Conservation (phyloP, 2,888 invertebrate species). For the Oscheius sp. region DNA sequence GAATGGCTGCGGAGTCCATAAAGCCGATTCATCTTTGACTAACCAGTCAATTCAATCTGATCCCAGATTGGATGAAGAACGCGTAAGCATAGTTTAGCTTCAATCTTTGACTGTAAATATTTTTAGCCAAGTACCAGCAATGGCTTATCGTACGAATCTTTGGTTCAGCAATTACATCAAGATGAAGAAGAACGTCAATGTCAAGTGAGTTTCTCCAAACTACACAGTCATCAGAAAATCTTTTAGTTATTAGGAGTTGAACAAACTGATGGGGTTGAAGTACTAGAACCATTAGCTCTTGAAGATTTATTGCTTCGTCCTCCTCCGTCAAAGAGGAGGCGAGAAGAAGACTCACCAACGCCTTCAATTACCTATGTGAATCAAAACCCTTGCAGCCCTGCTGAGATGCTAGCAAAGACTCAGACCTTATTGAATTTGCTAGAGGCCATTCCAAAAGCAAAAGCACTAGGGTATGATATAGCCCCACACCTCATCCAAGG, state of each 20-base stretch:
- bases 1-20: constrained; percentile 10
- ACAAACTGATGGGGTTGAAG: background rate
- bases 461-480: constrained; percentile 5
- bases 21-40: background rate
- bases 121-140: constrained; percentile 19
- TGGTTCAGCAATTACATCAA: constrained; percentile 11
- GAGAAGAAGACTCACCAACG: constrained; percentile 8
- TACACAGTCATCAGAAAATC: background rate
- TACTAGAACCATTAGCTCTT: background rate
- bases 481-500: constrained; percentile 3
- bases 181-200: constrained; percentile 15
- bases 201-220: background rate
- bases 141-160: constrained; percentile 4
- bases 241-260: background rate
- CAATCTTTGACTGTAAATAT: background rate
- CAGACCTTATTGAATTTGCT: constrained; percentile 8
- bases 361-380: constrained; percentile 7
- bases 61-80: background rate
- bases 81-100: background rate
- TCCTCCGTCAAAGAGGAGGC: background rate
- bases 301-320: background rate
- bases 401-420: constrained; percentile 7
- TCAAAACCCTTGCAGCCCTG: background rate
- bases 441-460: constrained; percentile 23
- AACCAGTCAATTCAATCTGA: constrained; percentile 6